phyloP scores from a whole-genome alignment of 2,797 vertebrate species.

The Notolepis coatsorum region DNA sequence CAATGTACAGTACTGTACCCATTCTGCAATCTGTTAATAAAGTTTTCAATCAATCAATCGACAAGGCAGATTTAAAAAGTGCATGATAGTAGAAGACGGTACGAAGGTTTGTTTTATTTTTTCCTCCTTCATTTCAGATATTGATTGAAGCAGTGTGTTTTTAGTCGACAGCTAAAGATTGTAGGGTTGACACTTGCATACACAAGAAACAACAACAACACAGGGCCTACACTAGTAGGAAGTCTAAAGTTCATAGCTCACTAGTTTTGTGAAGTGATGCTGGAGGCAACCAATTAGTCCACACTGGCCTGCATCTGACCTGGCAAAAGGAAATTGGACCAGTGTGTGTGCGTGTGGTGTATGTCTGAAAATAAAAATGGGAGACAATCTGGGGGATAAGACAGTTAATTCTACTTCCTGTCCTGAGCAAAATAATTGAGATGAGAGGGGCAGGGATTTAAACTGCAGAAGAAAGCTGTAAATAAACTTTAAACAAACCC shows the following conservation, averaged over 20 bases:
- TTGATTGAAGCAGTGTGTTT: too few relatives aligned
- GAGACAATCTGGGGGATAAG: slow-evolving; percentile 7
- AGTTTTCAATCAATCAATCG: too few relatives aligned
- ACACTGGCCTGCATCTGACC: slow-evolving; percentile 1
- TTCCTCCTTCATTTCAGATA: too few relatives aligned
- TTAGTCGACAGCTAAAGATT: too few relatives aligned
- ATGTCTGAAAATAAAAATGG: not conserved
- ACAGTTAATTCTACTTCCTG: slow-evolving; percentile 1
- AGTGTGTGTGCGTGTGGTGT: not conserved
- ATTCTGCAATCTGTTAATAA: too few relatives aligned
- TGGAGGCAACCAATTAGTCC: slow-evolving; percentile 1
- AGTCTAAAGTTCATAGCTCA: not conserved
- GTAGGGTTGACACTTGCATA: not conserved
- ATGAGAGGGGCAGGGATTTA: too few relatives aligned
- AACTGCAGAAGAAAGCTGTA: too few relatives aligned
- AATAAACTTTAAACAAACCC: too few relatives aligned
- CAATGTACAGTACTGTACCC: too few relatives aligned
- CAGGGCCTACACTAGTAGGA: not conserved
- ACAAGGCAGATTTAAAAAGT: too few relatives aligned
- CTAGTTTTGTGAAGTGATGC: not conserved
- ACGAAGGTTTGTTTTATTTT: too few relatives aligned
- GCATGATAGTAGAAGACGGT: too few relatives aligned
- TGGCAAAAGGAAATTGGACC: not conserved
- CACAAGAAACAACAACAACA: not conserved
- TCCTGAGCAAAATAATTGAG: not conserved